These are phyloP conservation scores for Physella acuta DNA, from an alignment of 1,140 invertebrate genomes.

Conservation along the genomic window DNA sequence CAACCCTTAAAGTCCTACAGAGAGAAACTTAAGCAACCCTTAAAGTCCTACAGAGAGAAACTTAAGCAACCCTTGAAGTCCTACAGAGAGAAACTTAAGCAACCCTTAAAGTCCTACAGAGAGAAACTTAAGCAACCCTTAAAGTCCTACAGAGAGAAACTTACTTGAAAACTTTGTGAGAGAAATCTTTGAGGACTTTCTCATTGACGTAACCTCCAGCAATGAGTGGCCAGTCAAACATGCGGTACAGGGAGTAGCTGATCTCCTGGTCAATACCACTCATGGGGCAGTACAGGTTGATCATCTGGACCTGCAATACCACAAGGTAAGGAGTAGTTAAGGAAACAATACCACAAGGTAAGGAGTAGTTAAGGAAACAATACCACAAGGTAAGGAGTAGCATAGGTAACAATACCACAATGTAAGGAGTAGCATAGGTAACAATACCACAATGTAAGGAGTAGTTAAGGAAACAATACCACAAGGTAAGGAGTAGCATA, in stretches of 20 bases:
- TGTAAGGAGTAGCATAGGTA: background rate
- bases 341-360: too few species aligned
- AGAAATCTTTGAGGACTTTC: conserved; percentile 6
- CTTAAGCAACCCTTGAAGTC: background rate
- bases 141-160: background rate
- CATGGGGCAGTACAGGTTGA: conserved; percentile 22
- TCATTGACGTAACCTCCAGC: conserved; percentile 21
- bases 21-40: background rate
- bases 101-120: background rate
- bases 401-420: background rate
- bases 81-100: background rate
- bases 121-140: background rate
- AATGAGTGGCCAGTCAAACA: conserved; percentile 18
- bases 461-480: background rate
- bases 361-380: background rate
- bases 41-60: background rate
- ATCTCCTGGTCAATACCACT: conserved; percentile 23
- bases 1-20: background rate
- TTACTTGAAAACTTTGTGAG: conserved; percentile 15
- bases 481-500: background rate
- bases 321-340: background rate
- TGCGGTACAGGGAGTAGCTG: conserved; percentile 8
- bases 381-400: background rate
- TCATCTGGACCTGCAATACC: conserved; percentile 17
- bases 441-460: background rate